phyloP scores from a whole-genome alignment of 1,140 invertebrate species.

The Sitodiplosis mosellana region DNA sequence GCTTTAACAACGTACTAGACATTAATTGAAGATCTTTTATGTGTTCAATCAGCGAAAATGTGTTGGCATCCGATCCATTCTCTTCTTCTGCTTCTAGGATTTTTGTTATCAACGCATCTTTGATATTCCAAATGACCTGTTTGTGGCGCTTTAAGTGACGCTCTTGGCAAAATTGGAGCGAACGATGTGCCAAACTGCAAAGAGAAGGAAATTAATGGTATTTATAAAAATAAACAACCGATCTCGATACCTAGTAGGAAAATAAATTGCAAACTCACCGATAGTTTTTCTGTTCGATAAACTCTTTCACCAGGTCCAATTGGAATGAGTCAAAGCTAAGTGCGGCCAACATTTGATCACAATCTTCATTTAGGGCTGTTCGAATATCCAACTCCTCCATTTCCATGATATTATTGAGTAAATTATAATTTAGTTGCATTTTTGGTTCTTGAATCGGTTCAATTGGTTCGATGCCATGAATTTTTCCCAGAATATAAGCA shows the following conservation, averaged over 20 bases:
- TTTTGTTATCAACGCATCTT: background rate
- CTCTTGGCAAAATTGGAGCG: background rate
- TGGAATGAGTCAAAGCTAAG: background rate
- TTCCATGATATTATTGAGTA: no score
- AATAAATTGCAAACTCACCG: background rate
- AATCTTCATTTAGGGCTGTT: no score
- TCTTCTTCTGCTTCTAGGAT: background rate
- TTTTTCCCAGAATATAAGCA: no score
- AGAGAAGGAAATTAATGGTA: background rate
- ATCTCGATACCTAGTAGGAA: background rate
- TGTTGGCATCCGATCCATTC: conserved; percentile 4
- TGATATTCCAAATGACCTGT: background rate
- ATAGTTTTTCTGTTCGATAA: background rate
- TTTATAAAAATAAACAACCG: background rate
- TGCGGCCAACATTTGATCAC: no score
- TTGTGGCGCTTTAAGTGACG: background rate
- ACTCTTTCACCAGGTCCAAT: background rate
- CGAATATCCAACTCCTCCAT: no score
- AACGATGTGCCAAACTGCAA: background rate
- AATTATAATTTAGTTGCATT: no score
- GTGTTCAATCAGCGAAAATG: conserved; percentile 14
- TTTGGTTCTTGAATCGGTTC: no score
- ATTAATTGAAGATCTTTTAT: conserved; percentile 17
- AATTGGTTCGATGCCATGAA: no score
- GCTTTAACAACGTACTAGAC: conserved; percentile 19